Base-by-base conservation (phyloP, 2,113 vertebrate genomes). In the Atherinomorus stipes region DNA sequence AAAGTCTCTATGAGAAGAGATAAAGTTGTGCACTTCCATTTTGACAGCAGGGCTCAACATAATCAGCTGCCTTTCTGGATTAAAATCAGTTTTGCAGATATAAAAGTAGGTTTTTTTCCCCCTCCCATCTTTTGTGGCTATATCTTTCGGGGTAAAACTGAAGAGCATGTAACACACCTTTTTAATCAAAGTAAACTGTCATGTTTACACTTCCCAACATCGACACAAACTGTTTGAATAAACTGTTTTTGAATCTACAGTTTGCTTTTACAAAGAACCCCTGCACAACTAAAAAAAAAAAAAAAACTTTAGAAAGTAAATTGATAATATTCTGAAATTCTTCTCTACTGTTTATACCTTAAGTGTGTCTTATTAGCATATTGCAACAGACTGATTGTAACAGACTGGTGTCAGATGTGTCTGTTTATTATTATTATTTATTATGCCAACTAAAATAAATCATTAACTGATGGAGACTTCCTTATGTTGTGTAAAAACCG, bases 151-250 rank as follows among this genome's bases (percentile, higher is more conserved):
- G 13, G 38, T 49, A 9, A 40, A 65, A 13, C 52, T 13, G 4
- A 1, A 26, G 37, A 31, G 18, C 1, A 47, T 5, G 23, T 37
- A 21, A 52, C 18, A 45, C 19, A 64, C 6, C 31, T 28, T 58
- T 34, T 19, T 2, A 7, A 54, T 31, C 40, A 64, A 45, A 72
- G 23, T 25, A 62, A 59, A 34, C 21, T 10, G 21, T 23, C 25
- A 51, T 26, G 16, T 28, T 52, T 21, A 61, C 31, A 28, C 50
- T 47, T 58, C n/a, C n/a, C 19, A 69, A 56, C 26, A 56, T 54
- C 23, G 28, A 26, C 31, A 8, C 5, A 34, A 34, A 34, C 31
- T 31, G 7, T 4, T 7, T 18, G 11, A 18, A 7, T n/a, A 54
- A 45, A 18, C 2, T 19, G 44, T 54, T 28, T 7, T 16, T 15